Conservation (phyloP, 2,888 invertebrate species). For the Morpho achilles region DNA sequence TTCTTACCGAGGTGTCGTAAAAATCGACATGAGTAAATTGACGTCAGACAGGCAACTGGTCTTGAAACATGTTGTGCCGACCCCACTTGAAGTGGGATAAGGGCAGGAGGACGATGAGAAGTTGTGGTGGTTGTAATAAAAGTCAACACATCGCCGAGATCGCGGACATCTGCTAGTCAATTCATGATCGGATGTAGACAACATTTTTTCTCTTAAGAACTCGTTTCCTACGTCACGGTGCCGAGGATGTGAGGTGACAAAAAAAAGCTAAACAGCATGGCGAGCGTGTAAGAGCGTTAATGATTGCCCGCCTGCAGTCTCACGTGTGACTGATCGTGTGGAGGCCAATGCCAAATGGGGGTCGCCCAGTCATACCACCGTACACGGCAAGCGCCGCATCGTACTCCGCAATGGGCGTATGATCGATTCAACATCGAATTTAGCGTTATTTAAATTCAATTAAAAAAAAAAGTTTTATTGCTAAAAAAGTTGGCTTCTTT, state of each 20-base stretch:
- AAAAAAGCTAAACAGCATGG: conserved; percentile 21
- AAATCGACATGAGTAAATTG: too few species aligned
- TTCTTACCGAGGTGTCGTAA: too few species aligned
- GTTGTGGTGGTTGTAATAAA: too few species aligned
- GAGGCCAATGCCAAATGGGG: conserved; percentile 40
- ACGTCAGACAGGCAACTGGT: too few species aligned
- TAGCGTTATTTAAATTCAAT: too few species aligned
- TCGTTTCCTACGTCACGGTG: conserved; percentile 7
- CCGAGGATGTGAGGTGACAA: conserved; percentile 16
- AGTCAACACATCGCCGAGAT: background rate
- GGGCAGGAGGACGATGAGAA: too few species aligned
- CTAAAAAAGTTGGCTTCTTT: too few species aligned
- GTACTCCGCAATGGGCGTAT: background rate
- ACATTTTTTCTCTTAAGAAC: conserved; percentile 13
- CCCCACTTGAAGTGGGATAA: too few species aligned
- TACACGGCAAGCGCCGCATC: background rate
- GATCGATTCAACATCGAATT: background rate
- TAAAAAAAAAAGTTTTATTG: too few species aligned
- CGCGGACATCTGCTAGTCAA: conserved; percentile 1
- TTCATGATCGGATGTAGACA: conserved; percentile 7
- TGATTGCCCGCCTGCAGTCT: conserved; percentile 17
- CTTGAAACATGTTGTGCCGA: too few species aligned
- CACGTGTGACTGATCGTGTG: conserved; percentile 21
- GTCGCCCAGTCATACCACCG: conserved; percentile 27
- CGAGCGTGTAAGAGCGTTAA: conserved; percentile 25